Percentiles rank a stretch among this genome's conserved stretches.
Conservation (phyloP, 2,113 vertebrate species). For the Elgaria multicarinata region DNA sequence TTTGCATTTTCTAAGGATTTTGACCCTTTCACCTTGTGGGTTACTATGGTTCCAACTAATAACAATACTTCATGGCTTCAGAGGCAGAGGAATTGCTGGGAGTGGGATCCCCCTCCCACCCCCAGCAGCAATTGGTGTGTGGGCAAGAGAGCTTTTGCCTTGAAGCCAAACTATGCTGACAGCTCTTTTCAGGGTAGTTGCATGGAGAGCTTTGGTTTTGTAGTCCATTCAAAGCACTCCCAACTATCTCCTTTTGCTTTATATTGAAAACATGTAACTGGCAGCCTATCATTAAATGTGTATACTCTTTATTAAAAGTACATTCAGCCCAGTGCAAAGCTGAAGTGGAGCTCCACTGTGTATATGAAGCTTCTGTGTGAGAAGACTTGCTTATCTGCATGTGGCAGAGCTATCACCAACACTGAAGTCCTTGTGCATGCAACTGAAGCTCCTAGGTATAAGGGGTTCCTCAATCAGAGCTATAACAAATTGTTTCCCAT, state of each 20-base stretch:
- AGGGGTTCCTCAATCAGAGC: background rate
- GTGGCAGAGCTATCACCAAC: background rate
- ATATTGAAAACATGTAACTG: background rate
- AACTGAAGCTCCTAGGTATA: too few species aligned
- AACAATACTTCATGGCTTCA: background rate
- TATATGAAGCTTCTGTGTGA: background rate
- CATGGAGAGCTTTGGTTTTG: background rate
- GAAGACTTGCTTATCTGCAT: background rate
- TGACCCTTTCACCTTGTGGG: background rate
- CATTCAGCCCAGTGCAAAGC: background rate
- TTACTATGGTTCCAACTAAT: background rate
- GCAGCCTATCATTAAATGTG: background rate
- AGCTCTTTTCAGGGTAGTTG: background rate
- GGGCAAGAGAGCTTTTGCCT: constrained; percentile 1
- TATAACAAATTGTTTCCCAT: background rate
- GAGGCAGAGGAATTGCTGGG: background rate
- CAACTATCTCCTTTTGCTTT: background rate
- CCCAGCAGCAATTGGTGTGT: background rate
- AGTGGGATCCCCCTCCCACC: background rate
- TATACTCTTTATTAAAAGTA: constrained; percentile 7
- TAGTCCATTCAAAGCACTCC: constrained; percentile 1
- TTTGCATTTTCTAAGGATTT: background rate
- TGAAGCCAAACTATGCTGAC: background rate
- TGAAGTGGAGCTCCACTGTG: background rate
- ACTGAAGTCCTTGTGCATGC: background rate